These are phyloP conservation scores for Lamproptera curius DNA, from an alignment of 2,888 invertebrate genomes.

Conservation along the genomic window DNA sequence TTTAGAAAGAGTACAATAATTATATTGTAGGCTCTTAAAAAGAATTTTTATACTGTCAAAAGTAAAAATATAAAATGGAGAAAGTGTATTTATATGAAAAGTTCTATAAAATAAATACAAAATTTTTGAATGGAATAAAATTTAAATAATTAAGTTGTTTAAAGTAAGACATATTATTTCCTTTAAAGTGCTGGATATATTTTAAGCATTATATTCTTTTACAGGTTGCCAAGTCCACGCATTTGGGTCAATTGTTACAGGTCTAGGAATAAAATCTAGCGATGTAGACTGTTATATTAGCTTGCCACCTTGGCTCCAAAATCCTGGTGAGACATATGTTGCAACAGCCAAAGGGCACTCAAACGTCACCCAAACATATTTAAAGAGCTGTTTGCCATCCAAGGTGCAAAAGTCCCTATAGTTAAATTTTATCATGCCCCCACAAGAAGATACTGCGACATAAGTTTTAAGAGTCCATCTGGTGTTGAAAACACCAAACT, in stretches of 20 bases:
- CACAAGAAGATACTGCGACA: constrained; percentile 81
- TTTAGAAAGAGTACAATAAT: too few relatives aligned
- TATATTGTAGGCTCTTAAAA: too few relatives aligned
- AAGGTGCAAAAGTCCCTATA: constrained; percentile 85
- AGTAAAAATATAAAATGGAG: too few relatives aligned
- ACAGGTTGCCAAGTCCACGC: constrained; percentile 60
- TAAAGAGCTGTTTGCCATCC: constrained; percentile 74
- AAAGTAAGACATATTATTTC: too few relatives aligned
- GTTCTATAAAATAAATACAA: too few relatives aligned
- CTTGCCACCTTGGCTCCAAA: constrained; percentile 39
- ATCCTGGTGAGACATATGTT: constrained; percentile 27
- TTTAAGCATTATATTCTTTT: constrained; percentile 25
- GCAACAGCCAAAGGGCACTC: constrained; percentile 51
- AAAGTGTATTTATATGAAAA: too few relatives aligned
- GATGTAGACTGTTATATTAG: constrained; percentile 85
- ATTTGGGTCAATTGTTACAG: constrained; percentile 87
- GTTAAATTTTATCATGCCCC: constrained; percentile 82
- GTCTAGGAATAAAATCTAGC: constrained; percentile 82
- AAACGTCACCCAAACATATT: constrained; percentile 53
- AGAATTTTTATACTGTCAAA: too few relatives aligned
- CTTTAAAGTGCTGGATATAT: too few relatives aligned
- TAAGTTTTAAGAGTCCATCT: constrained; percentile 82
- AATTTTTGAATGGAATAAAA: too few relatives aligned
- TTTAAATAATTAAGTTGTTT: too few relatives aligned
- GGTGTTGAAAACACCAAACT: constrained; percentile 84